phyloP scores from a whole-genome alignment of 2,113 vertebrate species.

The Riparia riparia region DNA sequence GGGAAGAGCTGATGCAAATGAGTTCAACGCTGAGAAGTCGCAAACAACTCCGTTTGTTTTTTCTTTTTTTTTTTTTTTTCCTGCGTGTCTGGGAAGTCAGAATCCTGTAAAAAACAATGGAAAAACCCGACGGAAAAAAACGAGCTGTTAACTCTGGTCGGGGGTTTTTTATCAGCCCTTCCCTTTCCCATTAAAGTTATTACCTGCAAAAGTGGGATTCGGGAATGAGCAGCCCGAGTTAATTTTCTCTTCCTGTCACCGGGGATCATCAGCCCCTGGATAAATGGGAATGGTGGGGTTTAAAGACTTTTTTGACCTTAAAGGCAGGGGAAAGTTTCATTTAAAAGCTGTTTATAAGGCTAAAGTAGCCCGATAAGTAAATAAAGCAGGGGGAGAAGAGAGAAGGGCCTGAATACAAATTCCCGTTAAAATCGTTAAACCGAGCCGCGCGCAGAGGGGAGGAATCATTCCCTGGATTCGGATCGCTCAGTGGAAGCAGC shows the following conservation, averaged over 20 bases:
- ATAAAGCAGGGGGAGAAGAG: background rate
- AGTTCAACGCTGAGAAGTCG: background rate
- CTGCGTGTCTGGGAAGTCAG: background rate
- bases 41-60: background rate
- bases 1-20: slow-evolving; percentile 37
- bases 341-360: background rate
- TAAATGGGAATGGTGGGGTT: background rate
- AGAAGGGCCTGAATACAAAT: background rate
- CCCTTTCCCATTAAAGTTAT: background rate
- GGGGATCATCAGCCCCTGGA: background rate
- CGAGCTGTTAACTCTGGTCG: background rate
- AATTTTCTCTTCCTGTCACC: slow-evolving; percentile 21
- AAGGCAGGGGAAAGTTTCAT: background rate
- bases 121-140: fast-evolving
- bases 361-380: background rate
- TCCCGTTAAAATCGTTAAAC: background rate
- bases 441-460: background rate
- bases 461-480: fast-evolving
- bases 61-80: background rate
- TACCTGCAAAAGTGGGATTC: background rate
- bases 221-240: background rate
- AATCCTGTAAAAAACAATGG: background rate
- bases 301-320: slow-evolving; percentile 43
- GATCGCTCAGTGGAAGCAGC: background rate
- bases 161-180: background rate